Conservation (phyloP, 1,140 invertebrate species). For the Ceratosolen fusciceps region DNA sequence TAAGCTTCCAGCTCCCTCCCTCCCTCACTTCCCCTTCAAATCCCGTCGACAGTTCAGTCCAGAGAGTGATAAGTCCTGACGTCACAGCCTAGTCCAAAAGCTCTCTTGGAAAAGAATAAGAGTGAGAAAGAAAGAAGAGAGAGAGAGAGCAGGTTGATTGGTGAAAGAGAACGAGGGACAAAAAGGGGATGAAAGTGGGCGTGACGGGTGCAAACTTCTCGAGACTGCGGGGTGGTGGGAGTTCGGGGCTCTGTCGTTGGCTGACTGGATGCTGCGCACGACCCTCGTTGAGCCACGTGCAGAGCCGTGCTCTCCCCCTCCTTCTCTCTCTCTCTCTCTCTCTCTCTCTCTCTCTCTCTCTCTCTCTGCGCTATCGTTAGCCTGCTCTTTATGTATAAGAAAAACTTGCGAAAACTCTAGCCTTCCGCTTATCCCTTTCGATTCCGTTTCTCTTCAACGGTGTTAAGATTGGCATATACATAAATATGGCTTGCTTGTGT, state of each 20-base stretch:
- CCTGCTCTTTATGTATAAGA: background rate
- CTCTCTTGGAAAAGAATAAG: background rate
- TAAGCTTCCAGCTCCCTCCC: background rate
- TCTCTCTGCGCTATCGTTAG: too few relatives aligned
- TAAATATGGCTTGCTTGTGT: background rate
- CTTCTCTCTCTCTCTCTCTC: conserved; percentile 1
- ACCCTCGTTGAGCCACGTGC: conserved; percentile 55
- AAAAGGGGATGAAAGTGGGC: conserved; percentile 55
- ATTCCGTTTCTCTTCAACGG: background rate
- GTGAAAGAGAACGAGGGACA: background rate
- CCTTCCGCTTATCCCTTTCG: conserved; percentile 2
- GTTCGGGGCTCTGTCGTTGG: conserved; percentile 60
- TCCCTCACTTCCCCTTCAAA: background rate
- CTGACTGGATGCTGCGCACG: conserved; percentile 50
- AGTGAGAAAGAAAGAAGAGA: background rate
- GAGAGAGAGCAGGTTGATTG: conserved; percentile 37
- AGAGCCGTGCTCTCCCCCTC: background rate
- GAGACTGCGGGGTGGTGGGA: conserved; percentile 39
- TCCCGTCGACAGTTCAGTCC: background rate
- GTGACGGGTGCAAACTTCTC: conserved; percentile 57
- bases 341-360: background rate
- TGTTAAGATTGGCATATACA: background rate
- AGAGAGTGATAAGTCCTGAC: conserved; percentile 69
- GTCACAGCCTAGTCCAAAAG: conserved; percentile 53
- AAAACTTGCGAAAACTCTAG: background rate